Evolutionary conservation across 2,113 vertebrate genomes (phyloP), one percentile per base, ranked within the genome.

Genomic region (Empidonax traillii): DNA sequence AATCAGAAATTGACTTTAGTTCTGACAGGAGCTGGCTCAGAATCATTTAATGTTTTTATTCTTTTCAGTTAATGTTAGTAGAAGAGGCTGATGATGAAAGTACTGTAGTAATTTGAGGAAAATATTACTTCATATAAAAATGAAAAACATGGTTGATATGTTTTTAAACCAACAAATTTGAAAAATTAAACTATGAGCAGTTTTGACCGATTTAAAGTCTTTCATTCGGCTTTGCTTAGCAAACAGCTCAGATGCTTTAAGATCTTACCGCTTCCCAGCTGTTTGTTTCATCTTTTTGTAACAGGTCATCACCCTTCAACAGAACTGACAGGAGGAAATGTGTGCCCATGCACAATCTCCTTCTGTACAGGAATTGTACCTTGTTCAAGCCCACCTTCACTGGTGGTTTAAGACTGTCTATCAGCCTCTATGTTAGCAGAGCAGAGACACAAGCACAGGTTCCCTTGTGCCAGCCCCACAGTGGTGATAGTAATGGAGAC

Each of bases 251-350:
- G 68, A 53, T 87, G 39, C 44, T 87, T 39, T 30, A 81, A 73
- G 68, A 55, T 15, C 80, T 56, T 92, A 52, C 83, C 52, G 81
- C 73, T 84, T 74, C 68, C 47, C 73, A 63, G 76, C 65, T 93
- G 65, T 69, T 91, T 72, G 77, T 81, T 68, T 0, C 0, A 65
- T 90, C 65, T n/a, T 51, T 85, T 77, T 90, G 68, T 84, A 89
- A 61, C 47, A 86, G 90, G 83, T 84, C 77, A 69, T 92, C 83
- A 71, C 39, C 53, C 80, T 75, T 90, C 17, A 81, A 69, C 59
- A 84, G 86, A 92, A 84, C 3, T 78, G 86, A 55, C 91, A 78
- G 69, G 49, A 91, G 89, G 80, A 96, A 84, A 81, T 74, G 27
- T 44, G 44, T 71, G 73, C 44, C 94, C 39, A 2, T 31, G 69